These are phyloP conservation scores for Falco berigora DNA, from an alignment of 2,797 vertebrate genomes.

Conservation along the genomic window DNA sequence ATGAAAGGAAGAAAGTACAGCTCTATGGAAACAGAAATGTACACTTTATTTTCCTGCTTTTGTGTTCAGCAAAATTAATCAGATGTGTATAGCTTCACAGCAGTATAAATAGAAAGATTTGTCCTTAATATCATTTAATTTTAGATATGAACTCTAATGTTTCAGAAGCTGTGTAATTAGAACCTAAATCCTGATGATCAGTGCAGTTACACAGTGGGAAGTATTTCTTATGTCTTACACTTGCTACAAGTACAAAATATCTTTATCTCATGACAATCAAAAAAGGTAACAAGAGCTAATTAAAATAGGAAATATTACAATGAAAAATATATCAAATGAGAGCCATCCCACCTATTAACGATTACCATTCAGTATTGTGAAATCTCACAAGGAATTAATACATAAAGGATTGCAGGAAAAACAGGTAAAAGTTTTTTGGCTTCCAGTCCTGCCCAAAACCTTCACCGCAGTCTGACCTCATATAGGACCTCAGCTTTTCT, in stretches of 20 bases:
- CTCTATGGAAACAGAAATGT: neutral
- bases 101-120: neutral
- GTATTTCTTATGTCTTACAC: neutral
- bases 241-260: neutral
- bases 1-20: neutral
- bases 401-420: neutral
- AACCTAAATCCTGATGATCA: neutral
- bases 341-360: neutral
- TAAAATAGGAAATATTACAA: neutral
- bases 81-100: neutral
- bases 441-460: neutral
- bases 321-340: neutral
- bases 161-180: constrained; percentile 9
- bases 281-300: neutral
- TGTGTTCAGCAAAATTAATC: neutral
- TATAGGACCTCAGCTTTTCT: neutral
- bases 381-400: neutral
- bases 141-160: neutral
- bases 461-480: neutral
- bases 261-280: neutral
- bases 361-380: neutral
- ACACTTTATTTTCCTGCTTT: neutral
- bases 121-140: neutral
- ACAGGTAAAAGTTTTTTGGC: neutral
- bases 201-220: neutral